Base-by-base conservation (phyloP, 2,113 vertebrate species). In the Brachyistius frenatus region DNA sequence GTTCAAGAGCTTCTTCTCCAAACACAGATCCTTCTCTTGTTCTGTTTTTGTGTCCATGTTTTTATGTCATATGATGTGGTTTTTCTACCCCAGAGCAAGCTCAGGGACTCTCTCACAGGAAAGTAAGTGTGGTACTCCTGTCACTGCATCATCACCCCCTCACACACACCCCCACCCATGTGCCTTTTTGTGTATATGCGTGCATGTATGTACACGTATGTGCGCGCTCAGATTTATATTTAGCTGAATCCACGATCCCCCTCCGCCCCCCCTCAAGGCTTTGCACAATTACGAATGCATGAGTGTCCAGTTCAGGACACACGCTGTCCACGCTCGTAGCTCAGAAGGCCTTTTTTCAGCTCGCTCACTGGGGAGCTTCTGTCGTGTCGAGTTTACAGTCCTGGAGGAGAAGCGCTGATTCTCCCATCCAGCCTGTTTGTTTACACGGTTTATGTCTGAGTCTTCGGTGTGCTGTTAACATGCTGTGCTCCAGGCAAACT, bases 71-170 rank as follows among this genome's bases (percentile, higher is more conserved):
- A 23, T 95, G 89, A 93, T 90, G 87, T 92, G 90, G 95, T 97
- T 96, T 97, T 94, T 98, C 96, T 96, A 95, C 94, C 94, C 93
- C 95, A 99, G 98, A 99, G 95, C 97, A 97, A 96, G 96, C 97
- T 98, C 96, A 91, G 96, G 96, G 97, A 97, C 94, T 96, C 95
- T 93, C 97, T 95, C 96, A 95, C 95, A 96, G 96, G 97, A 99
- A 98, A 96, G 98, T 99, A 98, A 99, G 98, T 99, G 96, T 84
- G 87, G 92, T 89, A 89, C 86, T 92, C 89, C 90, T 90, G 91
- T 88, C 88, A 81, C 78, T 81, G 83, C 89, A 90, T 89, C 73
- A 37, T 76, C 85, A 87, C 46, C 83, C 72, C 49, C 63, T 61
- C 49, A 41, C 82, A 72, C 47, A 55, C 66, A 7, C 44, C 44